Evolutionary conservation across 1,140 invertebrate genomes (phyloP).

Genomic region (Pogonus chalceus): DNA sequence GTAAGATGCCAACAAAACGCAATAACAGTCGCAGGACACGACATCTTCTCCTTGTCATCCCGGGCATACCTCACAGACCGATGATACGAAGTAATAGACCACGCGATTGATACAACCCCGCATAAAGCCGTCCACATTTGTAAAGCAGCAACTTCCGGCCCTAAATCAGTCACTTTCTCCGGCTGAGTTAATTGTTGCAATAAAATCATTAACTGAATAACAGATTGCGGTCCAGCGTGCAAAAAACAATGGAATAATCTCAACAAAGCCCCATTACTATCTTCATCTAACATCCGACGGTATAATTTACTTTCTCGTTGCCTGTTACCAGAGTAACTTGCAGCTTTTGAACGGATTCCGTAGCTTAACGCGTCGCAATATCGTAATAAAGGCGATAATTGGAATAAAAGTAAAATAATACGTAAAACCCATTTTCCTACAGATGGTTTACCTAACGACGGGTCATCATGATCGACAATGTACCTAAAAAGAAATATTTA

Average conservation of each 20-base stretch:
- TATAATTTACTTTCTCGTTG: slow-evolving; percentile 34
- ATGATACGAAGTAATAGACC: slow-evolving; percentile 35
- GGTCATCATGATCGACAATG: slow-evolving; percentile 38
- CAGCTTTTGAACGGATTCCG: slow-evolving; percentile 38
- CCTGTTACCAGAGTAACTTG: slow-evolving; percentile 27
- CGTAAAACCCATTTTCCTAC: slow-evolving; percentile 36
- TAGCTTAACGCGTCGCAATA: slow-evolving; percentile 37
- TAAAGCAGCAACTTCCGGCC: background rate
- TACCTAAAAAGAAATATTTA: slow-evolving; percentile 35
- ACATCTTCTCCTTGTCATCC: slow-evolving; percentile 35
- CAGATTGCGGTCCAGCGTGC: slow-evolving; percentile 38
- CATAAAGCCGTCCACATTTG: slow-evolving; percentile 28
- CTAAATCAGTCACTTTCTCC: background rate
- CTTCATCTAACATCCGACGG: slow-evolving; percentile 43
- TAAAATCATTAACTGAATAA: slow-evolving; percentile 31
- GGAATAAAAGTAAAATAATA: slow-evolving; percentile 36
- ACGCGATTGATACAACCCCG: slow-evolving; percentile 32
- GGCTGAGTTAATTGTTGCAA: slow-evolving; percentile 17
- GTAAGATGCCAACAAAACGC: slow-evolving; percentile 36
- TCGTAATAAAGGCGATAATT: slow-evolving; percentile 37
- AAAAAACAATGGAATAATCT: slow-evolving; percentile 56
- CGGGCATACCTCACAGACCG: slow-evolving; percentile 31
- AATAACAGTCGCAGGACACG: slow-evolving; percentile 28
- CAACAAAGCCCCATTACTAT: slow-evolving; percentile 46
- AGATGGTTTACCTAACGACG: slow-evolving; percentile 31